phyloP scores from a whole-genome alignment of 2,797 vertebrate genomes.

The Eulemur rubriventer region DNA sequence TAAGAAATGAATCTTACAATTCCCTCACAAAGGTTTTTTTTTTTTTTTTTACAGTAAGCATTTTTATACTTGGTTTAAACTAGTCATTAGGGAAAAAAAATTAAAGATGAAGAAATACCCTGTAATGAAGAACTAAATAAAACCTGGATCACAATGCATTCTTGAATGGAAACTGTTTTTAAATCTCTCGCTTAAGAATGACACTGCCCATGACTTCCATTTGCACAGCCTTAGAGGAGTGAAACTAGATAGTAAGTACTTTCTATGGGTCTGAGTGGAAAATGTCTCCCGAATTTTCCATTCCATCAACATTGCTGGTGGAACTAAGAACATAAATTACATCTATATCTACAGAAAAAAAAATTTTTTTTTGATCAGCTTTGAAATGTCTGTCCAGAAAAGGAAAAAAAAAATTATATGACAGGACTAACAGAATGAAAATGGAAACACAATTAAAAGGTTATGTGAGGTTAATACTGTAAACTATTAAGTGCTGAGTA shows the following conservation, averaged over 20 bases:
- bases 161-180: neutral
- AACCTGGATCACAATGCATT: neutral
- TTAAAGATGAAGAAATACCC: neutral
- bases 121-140: neutral
- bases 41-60: neutral
- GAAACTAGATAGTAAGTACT: neutral
- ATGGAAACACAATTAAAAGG: neutral
- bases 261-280: neutral
- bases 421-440: neutral
- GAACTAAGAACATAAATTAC: neutral
- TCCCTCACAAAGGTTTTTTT: neutral
- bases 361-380: neutral
- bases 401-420: neutral
- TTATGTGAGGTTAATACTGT: neutral
- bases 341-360: neutral
- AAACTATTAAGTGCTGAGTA: neutral
- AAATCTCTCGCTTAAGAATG: neutral
- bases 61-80: neutral
- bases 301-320: neutral
- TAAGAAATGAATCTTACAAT: conserved; percentile 21
- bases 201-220: neutral
- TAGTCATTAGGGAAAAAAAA: neutral
- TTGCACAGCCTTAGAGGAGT: neutral
- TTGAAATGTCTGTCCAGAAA: too few species aligned
- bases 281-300: neutral